A percentile compares a stretch with the other conserved stretches of the same genome.
phyloP scores from a whole-genome alignment of 2,797 vertebrate genomes.

The Eupleurogrammus muticus region DNA sequence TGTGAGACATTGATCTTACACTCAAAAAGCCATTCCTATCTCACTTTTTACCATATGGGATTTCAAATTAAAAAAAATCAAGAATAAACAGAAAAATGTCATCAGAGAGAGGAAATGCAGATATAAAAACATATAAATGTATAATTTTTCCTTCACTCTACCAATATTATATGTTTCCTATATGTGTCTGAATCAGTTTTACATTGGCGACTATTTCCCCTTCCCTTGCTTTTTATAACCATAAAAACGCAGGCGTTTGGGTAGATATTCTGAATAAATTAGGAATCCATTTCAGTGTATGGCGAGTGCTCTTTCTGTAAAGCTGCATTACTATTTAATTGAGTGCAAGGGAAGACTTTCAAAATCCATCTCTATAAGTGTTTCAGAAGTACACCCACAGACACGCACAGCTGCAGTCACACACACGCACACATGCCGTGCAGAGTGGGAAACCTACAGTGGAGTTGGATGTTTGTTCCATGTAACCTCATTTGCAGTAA shows the following conservation, averaged over 20 bases:
- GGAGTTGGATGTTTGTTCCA: slow-evolving; percentile 9
- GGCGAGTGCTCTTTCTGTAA: slow-evolving; percentile 55
- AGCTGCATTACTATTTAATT: slow-evolving; percentile 40
- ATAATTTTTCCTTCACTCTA: slow-evolving; percentile 5
- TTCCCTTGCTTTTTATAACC: slow-evolving; percentile 27
- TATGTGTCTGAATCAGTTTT: slow-evolving; percentile 6
- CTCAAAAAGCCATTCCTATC: no score
- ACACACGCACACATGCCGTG: neutral
- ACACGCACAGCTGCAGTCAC: neutral
- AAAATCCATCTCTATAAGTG: slow-evolving; percentile 30
- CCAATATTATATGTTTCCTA: neutral
- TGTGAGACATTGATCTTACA: no score
- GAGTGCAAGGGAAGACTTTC: slow-evolving; percentile 29
- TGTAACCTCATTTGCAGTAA: slow-evolving; percentile 7
- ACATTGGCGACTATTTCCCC: slow-evolving; percentile 1
- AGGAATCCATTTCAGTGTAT: slow-evolving; percentile 62
- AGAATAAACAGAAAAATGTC: no score
- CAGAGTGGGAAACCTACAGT: neutral
- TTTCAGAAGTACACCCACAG: neutral
- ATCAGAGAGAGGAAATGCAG: slow-evolving; percentile 5
- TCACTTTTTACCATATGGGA: no score
- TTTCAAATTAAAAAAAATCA: no score
- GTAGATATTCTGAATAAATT: slow-evolving; percentile 66
- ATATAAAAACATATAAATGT: slow-evolving; percentile 1
- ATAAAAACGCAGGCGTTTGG: slow-evolving; percentile 62